Evolutionary conservation across 2,888 invertebrate species (phyloP).

Genomic region (Lepidonotus clava): DNA sequence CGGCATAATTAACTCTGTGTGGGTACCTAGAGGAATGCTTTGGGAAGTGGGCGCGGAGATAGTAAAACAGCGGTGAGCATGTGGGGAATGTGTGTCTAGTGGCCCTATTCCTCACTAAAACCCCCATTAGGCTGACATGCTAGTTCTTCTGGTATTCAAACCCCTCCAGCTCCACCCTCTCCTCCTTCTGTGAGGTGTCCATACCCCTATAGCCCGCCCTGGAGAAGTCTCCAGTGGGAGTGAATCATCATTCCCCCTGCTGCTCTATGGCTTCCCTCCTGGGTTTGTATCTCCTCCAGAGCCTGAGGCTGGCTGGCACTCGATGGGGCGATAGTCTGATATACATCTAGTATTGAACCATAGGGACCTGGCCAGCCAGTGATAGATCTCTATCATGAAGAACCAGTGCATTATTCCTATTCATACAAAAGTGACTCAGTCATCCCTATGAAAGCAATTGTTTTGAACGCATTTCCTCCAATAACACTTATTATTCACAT

Average conservation of each 20-base stretch:
- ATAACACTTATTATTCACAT: no score
- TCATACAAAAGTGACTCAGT: no score
- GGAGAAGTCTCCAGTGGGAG: neutral
- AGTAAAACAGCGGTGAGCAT: conserved; percentile 30
- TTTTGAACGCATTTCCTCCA: no score
- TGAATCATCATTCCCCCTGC: neutral
- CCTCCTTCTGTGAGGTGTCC: neutral
- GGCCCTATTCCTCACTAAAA: neutral
- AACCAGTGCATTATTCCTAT: no score
- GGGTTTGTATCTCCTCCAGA: conserved; percentile 18
- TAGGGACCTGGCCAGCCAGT: neutral
- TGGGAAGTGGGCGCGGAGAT: neutral
- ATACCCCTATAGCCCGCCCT: neutral
- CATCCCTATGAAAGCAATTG: no score
- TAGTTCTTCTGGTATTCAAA: neutral
- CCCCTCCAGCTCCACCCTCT: neutral
- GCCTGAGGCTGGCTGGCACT: neutral
- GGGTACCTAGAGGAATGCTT: conserved; percentile 2
- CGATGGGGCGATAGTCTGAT: conserved; percentile 12
- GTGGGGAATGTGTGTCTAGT: neutral
- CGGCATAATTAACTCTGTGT: conserved; percentile 15
- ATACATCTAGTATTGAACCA: conserved; percentile 33
- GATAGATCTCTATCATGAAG: neutral
- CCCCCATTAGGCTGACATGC: neutral
- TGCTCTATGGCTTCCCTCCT: conserved; percentile 11